These are phyloP conservation scores for Bryconaethiops microstoma DNA, from an alignment of 2,797 vertebrate species.

Conservation along the genomic window DNA sequence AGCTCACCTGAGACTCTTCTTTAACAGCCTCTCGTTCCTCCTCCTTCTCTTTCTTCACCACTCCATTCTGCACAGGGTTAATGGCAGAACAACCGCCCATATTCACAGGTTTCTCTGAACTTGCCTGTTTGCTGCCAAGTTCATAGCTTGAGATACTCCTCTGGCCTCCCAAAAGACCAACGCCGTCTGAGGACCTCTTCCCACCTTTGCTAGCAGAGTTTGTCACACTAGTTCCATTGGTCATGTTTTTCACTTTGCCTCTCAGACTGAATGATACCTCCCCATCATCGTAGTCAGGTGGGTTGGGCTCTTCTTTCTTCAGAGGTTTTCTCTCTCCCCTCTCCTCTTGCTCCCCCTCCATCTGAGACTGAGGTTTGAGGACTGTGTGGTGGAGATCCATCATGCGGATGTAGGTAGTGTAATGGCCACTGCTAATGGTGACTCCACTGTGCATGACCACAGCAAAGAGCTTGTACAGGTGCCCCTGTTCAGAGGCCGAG, in stretches of 20 bases:
- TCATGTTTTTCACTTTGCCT: slow-evolving; percentile 61
- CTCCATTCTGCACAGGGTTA: slow-evolving; percentile 56
- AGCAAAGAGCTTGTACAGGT: slow-evolving; percentile 89
- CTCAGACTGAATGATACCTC: slow-evolving; percentile 83
- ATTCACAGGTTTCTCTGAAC: slow-evolving; percentile 75
- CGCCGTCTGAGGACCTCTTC: slow-evolving; percentile 86
- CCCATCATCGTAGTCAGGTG: slow-evolving; percentile 78
- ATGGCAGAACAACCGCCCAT: slow-evolving; percentile 62
- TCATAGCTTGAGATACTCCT: slow-evolving; percentile 87
- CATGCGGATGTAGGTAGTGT: slow-evolving; percentile 92
- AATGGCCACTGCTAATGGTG: slow-evolving; percentile 97
- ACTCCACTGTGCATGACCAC: slow-evolving; percentile 98
- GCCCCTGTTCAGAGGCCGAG: slow-evolving; percentile 67
- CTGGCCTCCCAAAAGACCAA: slow-evolving; percentile 93
- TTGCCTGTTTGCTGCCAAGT: slow-evolving; percentile 75
- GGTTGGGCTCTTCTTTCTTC: slow-evolving; percentile 71
- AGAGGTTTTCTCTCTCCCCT: slow-evolving; percentile 68
- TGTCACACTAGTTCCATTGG: not conserved
- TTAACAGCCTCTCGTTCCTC: slow-evolving; percentile 30
- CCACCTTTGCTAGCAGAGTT: slow-evolving; percentile 75
- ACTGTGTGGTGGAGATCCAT: slow-evolving; percentile 78
- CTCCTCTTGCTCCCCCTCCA: slow-evolving; percentile 50
- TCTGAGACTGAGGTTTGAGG: slow-evolving; percentile 55
- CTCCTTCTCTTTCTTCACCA: slow-evolving; percentile 59
- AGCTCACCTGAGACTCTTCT: slow-evolving; percentile 35